These are phyloP conservation scores for Pangasius larnaudii DNA, from an alignment of 2,797 vertebrate species.

Conservation along the genomic window DNA sequence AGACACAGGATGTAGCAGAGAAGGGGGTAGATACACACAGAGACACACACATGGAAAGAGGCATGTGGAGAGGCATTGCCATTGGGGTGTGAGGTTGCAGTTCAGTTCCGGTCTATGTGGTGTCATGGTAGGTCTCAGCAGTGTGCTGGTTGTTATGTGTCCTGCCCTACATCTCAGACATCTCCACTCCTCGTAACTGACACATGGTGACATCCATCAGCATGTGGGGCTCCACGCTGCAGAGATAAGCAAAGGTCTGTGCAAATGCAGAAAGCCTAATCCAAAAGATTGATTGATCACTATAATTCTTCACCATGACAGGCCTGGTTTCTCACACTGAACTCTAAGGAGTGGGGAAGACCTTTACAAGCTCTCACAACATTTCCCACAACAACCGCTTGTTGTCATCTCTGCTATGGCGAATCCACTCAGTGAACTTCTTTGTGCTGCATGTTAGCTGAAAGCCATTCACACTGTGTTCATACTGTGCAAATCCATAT, in stretches of 20 bases:
- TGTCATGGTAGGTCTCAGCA: slow-evolving; percentile 48
- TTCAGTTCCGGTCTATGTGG: slow-evolving; percentile 18
- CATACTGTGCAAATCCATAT: slow-evolving; percentile 2
- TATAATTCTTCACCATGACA: slow-evolving; percentile 10
- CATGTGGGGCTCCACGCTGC: neutral
- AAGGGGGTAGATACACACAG: slow-evolving; percentile 4
- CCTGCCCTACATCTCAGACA: neutral
- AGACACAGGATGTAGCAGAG: slow-evolving; percentile 27
- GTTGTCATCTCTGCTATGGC: slow-evolving; percentile 24
- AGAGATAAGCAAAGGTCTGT: neutral
- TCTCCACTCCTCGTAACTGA: neutral
- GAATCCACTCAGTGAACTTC: neutral
- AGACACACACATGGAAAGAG: neutral
- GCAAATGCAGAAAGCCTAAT: slow-evolving; percentile 9
- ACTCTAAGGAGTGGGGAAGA: neutral
- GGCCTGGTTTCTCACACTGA: slow-evolving; percentile 4
- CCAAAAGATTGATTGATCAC: slow-evolving; percentile 7
- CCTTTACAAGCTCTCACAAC: slow-evolving; percentile 34
- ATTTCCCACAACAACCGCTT: slow-evolving; percentile 28
- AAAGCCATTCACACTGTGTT: slow-evolving; percentile 3
- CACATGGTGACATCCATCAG: neutral
- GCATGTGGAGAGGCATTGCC: slow-evolving; percentile 10
- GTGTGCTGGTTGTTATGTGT: slow-evolving; percentile 48
- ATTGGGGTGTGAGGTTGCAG: slow-evolving; percentile 45
- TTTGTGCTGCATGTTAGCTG: slow-evolving; percentile 12